Evolutionary conservation across 2,888 invertebrate genomes (phyloP).

Genomic region (Leptinotarsa peninsularis): DNA sequence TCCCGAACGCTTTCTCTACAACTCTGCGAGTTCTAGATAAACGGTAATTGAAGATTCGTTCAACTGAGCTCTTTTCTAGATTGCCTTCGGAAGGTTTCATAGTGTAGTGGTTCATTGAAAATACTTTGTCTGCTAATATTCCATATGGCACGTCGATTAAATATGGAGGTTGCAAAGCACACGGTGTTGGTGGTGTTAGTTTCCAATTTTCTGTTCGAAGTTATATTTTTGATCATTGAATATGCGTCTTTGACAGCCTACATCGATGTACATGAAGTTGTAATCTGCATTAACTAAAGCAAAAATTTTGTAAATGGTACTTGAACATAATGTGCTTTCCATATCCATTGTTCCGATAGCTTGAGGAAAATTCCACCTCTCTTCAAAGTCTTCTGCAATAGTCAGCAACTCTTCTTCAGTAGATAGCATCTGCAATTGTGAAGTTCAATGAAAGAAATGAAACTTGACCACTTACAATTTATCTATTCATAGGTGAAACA

Average conservation of each 20-base stretch:
- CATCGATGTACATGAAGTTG: constrained; percentile 49
- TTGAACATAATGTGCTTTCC: constrained; percentile 54
- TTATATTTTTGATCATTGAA: constrained; percentile 24
- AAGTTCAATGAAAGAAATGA: too few relatives aligned
- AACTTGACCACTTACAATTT: too few relatives aligned
- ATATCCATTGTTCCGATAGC: constrained; percentile 54
- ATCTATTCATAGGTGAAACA: too few relatives aligned
- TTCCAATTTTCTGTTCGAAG: constrained; percentile 29
- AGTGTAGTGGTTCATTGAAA: constrained; percentile 44
- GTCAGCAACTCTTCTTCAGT: constrained; percentile 20
- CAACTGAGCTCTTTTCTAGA: constrained; percentile 35
- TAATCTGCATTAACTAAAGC: too few relatives aligned
- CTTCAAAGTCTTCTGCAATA: constrained; percentile 30
- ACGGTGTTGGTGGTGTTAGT: constrained; percentile 31
- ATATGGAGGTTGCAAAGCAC: constrained; percentile 25
- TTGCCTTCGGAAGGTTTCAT: constrained; percentile 47
- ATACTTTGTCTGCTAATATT: constrained; percentile 46
- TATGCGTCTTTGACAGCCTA: constrained; percentile 56
- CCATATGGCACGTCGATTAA: constrained; percentile 34
- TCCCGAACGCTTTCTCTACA: constrained; percentile 40
- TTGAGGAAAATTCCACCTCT: constrained; percentile 34
- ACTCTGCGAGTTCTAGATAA: constrained; percentile 45
- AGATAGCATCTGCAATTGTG: not conserved
- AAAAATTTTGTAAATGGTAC: constrained; percentile 56
- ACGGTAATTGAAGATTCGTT: constrained; percentile 46